Base-by-base conservation (phyloP, 2,113 vertebrate species). In the Podarcis raffonei region DNA sequence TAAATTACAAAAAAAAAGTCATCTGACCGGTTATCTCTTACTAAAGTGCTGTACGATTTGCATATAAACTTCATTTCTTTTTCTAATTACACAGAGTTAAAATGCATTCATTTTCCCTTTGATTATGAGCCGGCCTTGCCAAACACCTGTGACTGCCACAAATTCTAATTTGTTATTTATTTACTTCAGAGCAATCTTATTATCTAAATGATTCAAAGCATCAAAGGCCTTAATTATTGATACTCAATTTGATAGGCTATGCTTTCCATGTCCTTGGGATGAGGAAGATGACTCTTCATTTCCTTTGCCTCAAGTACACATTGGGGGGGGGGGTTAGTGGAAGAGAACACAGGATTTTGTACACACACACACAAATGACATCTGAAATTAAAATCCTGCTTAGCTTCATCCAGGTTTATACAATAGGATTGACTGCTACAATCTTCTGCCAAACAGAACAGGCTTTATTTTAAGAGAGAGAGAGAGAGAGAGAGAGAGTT, bases 131-230 rank as follows among this genome's bases (percentile, higher is more conserved):
- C 91, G 80, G 86, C 91, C 86, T 89, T 97, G 95, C 96, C 97
- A 97, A 97, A 97, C 96, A 98, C 97, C 97, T 97, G 97, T 96
- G 97, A 97, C 96, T 96, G 95, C 94, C 90, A 96, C 95, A 97
- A 96, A 95, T 97, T 95, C 92, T 95, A 96, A 98, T 97, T 96
- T 95, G 94, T 96, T 97, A 97, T 97, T 97, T 97, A 97, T 95
- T 95, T 95, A 96, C 97, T 97, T 98, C 96, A 97, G 96, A 97
- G 95, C 96, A 96, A 96, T 97, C 94, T 97, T 97, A 96, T 97
- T 96, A 97, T 96, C 94, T 95, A 97, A 97, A 96, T 93, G 94
- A 94, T 96, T 94, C 84, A 91, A 93, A 94, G 82, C 95, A 96
- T 96, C 96, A 96, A 96, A 97, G 96, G 90, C 93, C 91, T 96